These are phyloP conservation scores for Heterodera carotae DNA, from an alignment of 1,140 invertebrate genomes.

Conservation along the genomic window DNA sequence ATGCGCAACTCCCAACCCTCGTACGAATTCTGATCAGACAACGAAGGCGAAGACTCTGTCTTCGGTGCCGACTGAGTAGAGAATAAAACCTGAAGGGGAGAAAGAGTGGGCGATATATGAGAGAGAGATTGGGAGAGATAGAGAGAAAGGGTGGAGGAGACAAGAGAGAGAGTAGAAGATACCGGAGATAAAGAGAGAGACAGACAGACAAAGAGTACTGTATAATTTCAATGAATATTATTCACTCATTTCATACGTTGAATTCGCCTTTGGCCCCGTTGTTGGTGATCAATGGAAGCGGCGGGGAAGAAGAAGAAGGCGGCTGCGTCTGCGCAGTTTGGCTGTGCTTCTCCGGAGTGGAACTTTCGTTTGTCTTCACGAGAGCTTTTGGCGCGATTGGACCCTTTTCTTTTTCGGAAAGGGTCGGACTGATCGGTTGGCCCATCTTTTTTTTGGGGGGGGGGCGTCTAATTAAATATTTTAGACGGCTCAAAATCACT, in stretches of 20 bases:
- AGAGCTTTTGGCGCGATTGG: background rate
- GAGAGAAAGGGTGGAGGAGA: background rate
- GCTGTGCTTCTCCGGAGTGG: slow-evolving; percentile 12
- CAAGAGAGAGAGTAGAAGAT: slow-evolving; percentile 7
- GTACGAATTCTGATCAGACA: slow-evolving; percentile 17
- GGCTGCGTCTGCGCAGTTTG: background rate
- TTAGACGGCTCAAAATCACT: slow-evolving; percentile 33
- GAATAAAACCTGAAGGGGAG: background rate
- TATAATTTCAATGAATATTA: too few species aligned
- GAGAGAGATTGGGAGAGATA: background rate
- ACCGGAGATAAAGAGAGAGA: too few species aligned
- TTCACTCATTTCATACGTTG: background rate
- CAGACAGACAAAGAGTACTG: too few species aligned
- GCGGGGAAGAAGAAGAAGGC: background rate
- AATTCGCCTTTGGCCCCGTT: slow-evolving; percentile 9
- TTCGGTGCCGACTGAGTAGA: background rate
- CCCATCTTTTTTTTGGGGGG: background rate
- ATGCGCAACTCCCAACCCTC: slow-evolving; percentile 39
- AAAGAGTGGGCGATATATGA: too few species aligned
- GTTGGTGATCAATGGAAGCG: slow-evolving; percentile 1
- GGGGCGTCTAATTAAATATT: background rate
- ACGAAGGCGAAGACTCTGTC: slow-evolving; percentile 11
- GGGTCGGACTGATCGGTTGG: background rate
- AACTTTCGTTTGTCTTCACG: background rate
- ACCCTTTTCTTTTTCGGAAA: background rate